Percentiles rank a stretch among this genome's conserved stretches.
These are phyloP conservation scores for Grapholita molesta DNA, from an alignment of 1,140 invertebrate species.

Conservation along the genomic window DNA sequence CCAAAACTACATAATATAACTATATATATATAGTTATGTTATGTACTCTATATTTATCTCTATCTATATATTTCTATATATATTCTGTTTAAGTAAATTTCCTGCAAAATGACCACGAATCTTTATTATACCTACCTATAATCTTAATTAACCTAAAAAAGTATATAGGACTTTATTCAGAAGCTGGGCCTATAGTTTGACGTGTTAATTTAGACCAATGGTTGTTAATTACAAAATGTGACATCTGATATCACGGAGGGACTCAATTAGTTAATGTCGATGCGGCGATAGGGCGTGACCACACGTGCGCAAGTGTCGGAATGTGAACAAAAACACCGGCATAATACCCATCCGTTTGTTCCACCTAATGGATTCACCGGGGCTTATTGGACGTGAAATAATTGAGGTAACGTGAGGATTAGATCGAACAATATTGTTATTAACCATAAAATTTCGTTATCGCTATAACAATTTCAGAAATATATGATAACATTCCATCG, in stretches of 20 bases:
- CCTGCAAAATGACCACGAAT: too few relatives aligned
- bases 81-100: too few relatives aligned
- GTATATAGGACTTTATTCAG: not conserved
- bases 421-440: not conserved
- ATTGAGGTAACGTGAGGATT: not conserved
- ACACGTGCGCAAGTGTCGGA: slow-evolving; percentile 5
- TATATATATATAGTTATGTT: too few relatives aligned
- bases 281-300: slow-evolving; percentile 5
- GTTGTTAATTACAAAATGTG: slow-evolving; percentile 4
- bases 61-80: too few relatives aligned
- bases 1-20: too few relatives aligned
- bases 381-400: not conserved
- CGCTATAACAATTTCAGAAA: not conserved
- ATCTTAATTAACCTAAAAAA: too few relatives aligned
- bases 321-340: slow-evolving; percentile 1
- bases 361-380: not conserved
- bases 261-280: slow-evolving; percentile 17
- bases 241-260: slow-evolving; percentile 2
- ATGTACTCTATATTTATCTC: too few relatives aligned
- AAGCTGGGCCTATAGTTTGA: not conserved
- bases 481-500: too few relatives aligned
- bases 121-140: too few relatives aligned
- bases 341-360: not conserved
- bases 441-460: not conserved
- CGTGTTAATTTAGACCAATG: not conserved